These are phyloP conservation scores for Cygnus atratus DNA, from an alignment of 2,113 vertebrate genomes.

Conservation along the genomic window DNA sequence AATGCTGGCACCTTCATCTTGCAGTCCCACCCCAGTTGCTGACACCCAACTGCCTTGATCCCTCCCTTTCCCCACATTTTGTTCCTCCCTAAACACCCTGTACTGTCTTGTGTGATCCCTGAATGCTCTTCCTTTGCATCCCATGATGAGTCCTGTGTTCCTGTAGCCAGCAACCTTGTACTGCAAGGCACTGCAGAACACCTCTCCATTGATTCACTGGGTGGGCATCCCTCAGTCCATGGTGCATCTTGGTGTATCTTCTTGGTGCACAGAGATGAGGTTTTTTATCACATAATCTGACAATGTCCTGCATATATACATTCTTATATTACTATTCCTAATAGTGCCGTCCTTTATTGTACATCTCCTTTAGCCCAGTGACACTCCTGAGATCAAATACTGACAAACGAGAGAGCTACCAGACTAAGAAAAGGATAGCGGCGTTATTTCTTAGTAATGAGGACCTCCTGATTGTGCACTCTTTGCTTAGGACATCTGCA, in stretches of 20 bases:
- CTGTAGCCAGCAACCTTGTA: background rate
- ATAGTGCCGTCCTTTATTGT: background rate
- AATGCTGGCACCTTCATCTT: rapidly evolving
- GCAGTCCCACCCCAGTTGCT: background rate
- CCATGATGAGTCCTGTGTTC: background rate
- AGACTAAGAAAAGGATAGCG: background rate
- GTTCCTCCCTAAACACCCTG: background rate
- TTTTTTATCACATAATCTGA: background rate
- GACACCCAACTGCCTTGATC: background rate
- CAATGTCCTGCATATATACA: background rate
- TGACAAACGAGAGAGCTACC: background rate
- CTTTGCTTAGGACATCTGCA: background rate
- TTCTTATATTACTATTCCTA: background rate
- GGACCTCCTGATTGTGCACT: background rate
- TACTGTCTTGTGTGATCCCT: background rate
- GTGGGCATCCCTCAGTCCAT: background rate
- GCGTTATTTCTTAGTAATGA: background rate
- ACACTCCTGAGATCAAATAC: background rate
- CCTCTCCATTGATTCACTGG: background rate
- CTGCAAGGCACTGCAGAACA: background rate
- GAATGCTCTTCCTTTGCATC: background rate
- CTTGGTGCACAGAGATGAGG: background rate
- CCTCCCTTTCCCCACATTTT: background rate
- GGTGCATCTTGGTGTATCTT: background rate
- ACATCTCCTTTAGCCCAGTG: background rate